A percentile compares a stretch with the other conserved stretches of the same genome.
These are phyloP conservation scores for Aspidoscelis tigris DNA, from an alignment of 2,113 vertebrate genomes.

Conservation along the genomic window DNA sequence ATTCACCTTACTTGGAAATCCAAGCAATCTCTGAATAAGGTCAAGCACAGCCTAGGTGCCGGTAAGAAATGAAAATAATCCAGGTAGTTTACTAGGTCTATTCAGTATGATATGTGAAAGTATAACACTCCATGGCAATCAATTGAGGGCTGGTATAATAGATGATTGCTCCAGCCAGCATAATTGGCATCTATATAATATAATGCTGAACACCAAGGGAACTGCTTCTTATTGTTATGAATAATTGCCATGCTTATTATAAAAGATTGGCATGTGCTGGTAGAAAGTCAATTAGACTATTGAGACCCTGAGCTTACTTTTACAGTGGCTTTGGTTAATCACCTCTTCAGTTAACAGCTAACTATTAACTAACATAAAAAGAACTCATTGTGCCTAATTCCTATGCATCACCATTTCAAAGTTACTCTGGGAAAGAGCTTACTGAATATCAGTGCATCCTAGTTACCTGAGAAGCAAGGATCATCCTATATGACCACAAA, in stretches of 20 bases:
- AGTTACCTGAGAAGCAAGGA: not conserved
- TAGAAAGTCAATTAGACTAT: conserved; percentile 44
- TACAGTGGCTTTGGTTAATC: conserved; percentile 32
- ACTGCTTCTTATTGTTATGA: conserved; percentile 63
- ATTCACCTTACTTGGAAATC: not conserved
- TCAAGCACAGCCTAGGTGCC: conserved; percentile 17
- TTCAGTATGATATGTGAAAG: conserved; percentile 66
- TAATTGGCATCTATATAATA: conserved; percentile 65
- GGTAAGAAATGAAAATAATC: conserved; percentile 43
- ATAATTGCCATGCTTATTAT: conserved; percentile 57
- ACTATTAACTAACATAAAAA: conserved; percentile 28
- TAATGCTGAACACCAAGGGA: conserved; percentile 58
- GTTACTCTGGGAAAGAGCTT: not conserved
- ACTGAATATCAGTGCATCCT: not conserved
- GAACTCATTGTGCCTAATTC: conserved; percentile 7
- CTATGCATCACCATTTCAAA: not conserved
- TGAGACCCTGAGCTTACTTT: not conserved
- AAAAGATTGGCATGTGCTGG: conserved; percentile 41
- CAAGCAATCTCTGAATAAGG: conserved; percentile 45
- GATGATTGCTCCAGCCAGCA: conserved; percentile 48
- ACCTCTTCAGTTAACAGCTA: conserved; percentile 30
- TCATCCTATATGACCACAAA: not conserved
- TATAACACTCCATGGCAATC: conserved; percentile 63
- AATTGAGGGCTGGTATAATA: conserved; percentile 63
- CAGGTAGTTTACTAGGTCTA: conserved; percentile 56